Percentiles rank a stretch among this genome's conserved stretches.
Evolutionary conservation across 2,888 invertebrate genomes (phyloP).

Genomic region (Lasioglossum lativentre): DNA sequence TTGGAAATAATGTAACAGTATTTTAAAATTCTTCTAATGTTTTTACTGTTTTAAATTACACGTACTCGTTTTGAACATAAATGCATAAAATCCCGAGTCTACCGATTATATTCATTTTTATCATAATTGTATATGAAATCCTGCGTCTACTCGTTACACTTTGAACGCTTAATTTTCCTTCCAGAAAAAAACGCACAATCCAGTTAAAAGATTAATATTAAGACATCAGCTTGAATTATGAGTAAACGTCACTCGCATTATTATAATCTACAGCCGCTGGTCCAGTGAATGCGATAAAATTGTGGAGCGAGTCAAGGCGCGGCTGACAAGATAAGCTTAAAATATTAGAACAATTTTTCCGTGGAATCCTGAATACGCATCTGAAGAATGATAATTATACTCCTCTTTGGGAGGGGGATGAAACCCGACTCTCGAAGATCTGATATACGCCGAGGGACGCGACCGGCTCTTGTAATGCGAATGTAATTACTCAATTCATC

Average conservation of each 20-base stretch:
- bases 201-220: neutral
- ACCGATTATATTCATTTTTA: neutral
- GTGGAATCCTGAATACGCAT: constrained; percentile 1
- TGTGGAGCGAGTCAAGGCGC: neutral
- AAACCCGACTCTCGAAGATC: neutral
- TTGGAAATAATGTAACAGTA: no score
- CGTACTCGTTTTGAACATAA: no score
- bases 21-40: no score
- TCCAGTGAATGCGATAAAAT: neutral
- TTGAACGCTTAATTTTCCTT: neutral
- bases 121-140: neutral
- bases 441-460: neutral
- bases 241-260: neutral
- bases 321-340: neutral
- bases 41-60: no score
- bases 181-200: no score
- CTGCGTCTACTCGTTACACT: neutral
- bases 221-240: neutral
- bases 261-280: neutral
- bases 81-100: no score
- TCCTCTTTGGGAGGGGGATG: neutral
- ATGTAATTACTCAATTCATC: constrained; percentile 71
- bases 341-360: constrained; percentile 2
- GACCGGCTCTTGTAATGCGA: constrained; percentile 62
- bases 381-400: constrained; percentile 16